These are phyloP conservation scores for Copsychus sechellarum DNA, from an alignment of 2,113 vertebrate genomes.

Conservation along the genomic window DNA sequence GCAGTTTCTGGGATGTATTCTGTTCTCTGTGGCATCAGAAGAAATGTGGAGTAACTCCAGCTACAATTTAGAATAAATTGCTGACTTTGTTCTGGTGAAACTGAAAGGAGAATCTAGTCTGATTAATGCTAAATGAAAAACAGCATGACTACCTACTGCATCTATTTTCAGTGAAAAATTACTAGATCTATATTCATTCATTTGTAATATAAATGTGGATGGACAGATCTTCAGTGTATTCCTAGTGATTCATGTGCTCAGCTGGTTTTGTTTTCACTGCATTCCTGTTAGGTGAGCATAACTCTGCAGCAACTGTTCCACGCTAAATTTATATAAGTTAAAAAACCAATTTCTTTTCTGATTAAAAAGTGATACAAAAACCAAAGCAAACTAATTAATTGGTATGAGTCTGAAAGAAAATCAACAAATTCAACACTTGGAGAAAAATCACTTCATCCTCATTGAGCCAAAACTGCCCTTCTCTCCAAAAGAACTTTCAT, in stretches of 20 bases:
- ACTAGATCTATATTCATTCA: neutral
- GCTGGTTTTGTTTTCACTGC: neutral
- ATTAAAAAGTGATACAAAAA: neutral
- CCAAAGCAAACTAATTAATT: neutral
- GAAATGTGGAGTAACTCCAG: neutral
- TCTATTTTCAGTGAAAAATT: slow-evolving; percentile 12
- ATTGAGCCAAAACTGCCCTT: neutral
- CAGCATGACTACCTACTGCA: neutral
- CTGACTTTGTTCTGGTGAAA: neutral
- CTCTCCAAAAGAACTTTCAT: neutral
- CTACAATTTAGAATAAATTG: neutral
- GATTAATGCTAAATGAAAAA: neutral
- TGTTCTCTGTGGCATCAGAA: neutral
- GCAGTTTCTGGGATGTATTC: neutral
- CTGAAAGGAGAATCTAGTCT: neutral
- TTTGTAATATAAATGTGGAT: neutral
- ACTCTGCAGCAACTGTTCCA: neutral
- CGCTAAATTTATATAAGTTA: neutral
- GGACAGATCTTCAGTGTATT: neutral
- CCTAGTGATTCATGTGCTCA: neutral
- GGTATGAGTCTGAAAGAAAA: neutral
- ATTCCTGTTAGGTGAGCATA: neutral
- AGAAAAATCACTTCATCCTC: neutral
- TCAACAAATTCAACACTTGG: neutral
- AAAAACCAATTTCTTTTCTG: neutral